Base-by-base conservation (phyloP, 2,888 invertebrate species). In the Dryobotodes eremita region DNA sequence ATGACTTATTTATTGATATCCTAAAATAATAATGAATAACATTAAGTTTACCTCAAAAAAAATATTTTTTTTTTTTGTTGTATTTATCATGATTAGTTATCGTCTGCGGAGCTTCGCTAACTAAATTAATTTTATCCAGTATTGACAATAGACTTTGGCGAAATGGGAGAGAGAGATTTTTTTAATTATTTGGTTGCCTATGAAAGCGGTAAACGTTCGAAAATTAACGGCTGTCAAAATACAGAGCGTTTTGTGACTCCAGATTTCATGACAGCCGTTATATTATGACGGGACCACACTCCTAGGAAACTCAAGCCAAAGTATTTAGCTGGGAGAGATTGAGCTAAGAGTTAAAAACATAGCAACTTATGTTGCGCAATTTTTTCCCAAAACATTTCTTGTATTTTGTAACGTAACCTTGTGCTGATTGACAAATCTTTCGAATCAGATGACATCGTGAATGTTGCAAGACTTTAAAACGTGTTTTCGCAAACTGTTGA, bases 371-470 rank as follows among this genome's bases (percentile, higher is more conserved):
- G 10, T 78, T 77, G 17, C 62, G 31, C 6, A 53, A n/a, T 6
- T 59, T 23, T 36, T 68, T 50, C 11, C 5, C 23, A 31, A 77
- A 68, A n/a, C 20, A 31, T 11, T 17, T 68, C 23, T 61, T 20
- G 15, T 53, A 31, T 75, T 75, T 77, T 2, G 36, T 3, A 23
- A 75, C 17, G 1, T 26, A 59, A 66, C 77, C 75, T 75, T 59
- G 36, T 26, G 23, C 4, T n/a, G 15, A 62, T 46, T 61, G 20
- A 46, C 6, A 36, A 62, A 77, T 61, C 69, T 4, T 53, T 70
- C 0, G 7, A 20, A 69, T 53, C 15, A 70, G 31, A 62, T 48
- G 70, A 71, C 77, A 62, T 48, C 26, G 17, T 1, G 0, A 53
- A 0, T 71, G 36, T 77, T 48, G 62, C 55, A 48, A 71, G 15